Evolutionary conservation across 1,140 invertebrate species (phyloP), one percentile per base, ranked within the genome.

Genomic region (Drosophila setifemur): DNA sequence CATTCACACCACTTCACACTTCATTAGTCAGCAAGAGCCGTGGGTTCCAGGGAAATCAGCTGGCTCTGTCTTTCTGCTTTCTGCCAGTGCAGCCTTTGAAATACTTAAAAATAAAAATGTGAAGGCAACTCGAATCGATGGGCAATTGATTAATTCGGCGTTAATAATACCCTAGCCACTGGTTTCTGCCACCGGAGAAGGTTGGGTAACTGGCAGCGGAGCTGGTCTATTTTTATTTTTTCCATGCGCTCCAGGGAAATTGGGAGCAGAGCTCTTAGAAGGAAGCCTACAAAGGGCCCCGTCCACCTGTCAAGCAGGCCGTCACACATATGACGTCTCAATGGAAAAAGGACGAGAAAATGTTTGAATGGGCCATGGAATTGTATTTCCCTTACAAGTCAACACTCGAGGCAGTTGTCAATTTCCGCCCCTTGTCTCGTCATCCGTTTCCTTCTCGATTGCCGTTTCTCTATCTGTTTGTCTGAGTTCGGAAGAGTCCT

Each of bases 141-240:
- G 64, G 67, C 79, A 85, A 85, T 85, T 85, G 78, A 63, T 86
- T 81, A 85, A 85, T 85, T 81, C 58, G 60, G 71, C 75, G 79
- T 85, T 75, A 85, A 79, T 85, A 85, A 85, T 81, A 67, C 40
- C 28, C 5, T 49, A 45, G 68, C 37, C n/a, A 28, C 40, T 42
- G 23, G 16, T 60, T 47, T 48, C 19, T 23, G 18, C 45, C 31
- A 52, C 8, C 47, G 45, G 52, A 14, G 44, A 45, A 47, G 52
- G 21, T 33, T 12, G 9, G 6, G 9, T 25, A n/a, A n/a, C n/a
- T n/a, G n/a, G n/a, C n/a, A n/a, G n/a, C n/a, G n/a, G n/a, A n/a
- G n/a, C n/a, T n/a, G 39, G 23, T 11, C 76, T 79, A 79, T 79
- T 70, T 79, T 42, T 81, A 81, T 57, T n/a, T n/a, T n/a, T n/a